These are phyloP conservation scores for Harmothoe impar DNA, from an alignment of 2,888 invertebrate genomes.

Conservation along the genomic window DNA sequence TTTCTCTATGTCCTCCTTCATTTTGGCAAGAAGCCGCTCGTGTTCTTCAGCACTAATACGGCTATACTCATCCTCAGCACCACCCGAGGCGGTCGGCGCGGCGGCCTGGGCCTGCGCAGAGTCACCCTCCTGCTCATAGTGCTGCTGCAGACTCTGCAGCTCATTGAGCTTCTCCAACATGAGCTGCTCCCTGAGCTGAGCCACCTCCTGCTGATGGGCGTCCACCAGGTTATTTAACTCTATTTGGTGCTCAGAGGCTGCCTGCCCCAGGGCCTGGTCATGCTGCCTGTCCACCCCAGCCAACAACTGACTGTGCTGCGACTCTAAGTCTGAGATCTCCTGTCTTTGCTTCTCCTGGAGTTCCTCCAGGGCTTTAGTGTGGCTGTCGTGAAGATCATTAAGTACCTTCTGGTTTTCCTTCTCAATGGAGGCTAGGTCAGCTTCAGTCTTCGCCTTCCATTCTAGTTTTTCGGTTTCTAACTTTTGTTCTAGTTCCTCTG, in stretches of 20 bases:
- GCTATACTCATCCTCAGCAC: neutral
- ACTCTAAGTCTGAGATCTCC: neutral
- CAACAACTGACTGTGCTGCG: neutral
- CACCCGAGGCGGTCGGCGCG: neutral
- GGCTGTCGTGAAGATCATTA: slow-evolving; percentile 66
- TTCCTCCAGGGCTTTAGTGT: slow-evolving; percentile 41
- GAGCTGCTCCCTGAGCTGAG: slow-evolving; percentile 30
- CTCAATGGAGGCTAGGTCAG: slow-evolving; percentile 10
- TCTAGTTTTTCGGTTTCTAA: slow-evolving; percentile 78
- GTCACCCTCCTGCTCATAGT: neutral
- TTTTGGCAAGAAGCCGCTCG: slow-evolving; percentile 82
- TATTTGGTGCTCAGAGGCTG: neutral
- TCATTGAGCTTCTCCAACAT: slow-evolving; percentile 42
- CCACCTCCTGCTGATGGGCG: slow-evolving; percentile 14
- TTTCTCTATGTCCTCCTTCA: slow-evolving; percentile 71
- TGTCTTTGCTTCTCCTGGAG: neutral
- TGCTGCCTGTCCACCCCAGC: slow-evolving; percentile 41
- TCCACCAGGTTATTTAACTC: neutral
- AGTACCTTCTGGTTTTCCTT: slow-evolving; percentile 66
- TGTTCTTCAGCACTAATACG: slow-evolving; percentile 65
- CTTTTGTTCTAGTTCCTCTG: neutral
- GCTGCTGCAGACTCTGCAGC: slow-evolving; percentile 12
- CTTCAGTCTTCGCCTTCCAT: neutral
- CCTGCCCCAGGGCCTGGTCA: neutral
- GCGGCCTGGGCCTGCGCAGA: neutral